Evolutionary conservation across 2,113 vertebrate genomes (phyloP).

Genomic region (Athene cunicularia): DNA sequence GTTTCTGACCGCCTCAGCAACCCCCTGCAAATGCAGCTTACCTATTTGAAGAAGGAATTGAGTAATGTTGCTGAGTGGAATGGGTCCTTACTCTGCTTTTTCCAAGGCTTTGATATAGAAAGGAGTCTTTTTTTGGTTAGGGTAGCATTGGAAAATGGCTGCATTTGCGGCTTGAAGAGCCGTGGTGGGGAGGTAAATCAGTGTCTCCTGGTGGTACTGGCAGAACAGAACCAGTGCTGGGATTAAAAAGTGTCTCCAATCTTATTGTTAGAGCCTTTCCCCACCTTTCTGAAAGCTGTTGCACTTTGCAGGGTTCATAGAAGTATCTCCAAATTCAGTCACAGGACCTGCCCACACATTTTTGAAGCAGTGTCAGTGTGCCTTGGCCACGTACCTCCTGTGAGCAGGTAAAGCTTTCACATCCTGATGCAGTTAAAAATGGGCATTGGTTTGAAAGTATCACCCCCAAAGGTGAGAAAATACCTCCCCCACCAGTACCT

Average conservation of each 20-base stretch:
- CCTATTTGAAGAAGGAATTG: neutral
- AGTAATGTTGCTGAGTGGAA: rapidly evolving
- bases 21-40: neutral
- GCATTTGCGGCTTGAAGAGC: neutral
- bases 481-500: rapidly evolving
- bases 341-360: neutral
- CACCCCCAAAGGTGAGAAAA: neutral
- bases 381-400: neutral
- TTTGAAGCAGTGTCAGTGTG: neutral
- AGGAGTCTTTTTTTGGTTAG: neutral
- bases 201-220: neutral
- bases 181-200: neutral
- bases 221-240: neutral
- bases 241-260: neutral
- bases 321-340: neutral
- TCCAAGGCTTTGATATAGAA: neutral
- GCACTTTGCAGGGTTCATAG: neutral
- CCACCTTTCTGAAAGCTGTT: neutral
- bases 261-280: neutral
- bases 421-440: neutral
- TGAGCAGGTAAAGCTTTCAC: neutral
- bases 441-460: neutral
- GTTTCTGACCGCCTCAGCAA: neutral
- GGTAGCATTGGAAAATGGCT: neutral
- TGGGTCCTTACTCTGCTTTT: neutral